Base-by-base conservation (phyloP, 53 echinoderm and acorn worm genomes). In the Holothuria leucospilota region DNA sequence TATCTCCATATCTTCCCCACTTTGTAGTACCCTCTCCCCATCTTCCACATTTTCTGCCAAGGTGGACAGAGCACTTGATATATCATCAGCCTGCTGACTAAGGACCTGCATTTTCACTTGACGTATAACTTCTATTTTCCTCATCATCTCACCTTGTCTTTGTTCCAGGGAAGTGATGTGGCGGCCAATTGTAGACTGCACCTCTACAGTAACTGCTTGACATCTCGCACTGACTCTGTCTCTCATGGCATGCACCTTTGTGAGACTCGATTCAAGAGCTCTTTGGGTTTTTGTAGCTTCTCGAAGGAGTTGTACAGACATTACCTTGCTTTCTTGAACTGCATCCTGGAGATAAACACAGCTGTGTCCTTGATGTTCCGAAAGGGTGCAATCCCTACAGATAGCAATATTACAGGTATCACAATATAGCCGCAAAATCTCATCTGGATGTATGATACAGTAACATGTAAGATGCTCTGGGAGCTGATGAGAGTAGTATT, bases 331-430 rank as follows among this genome's bases (percentile, higher is more conserved):
- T 61, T 99, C 95, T 62, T 99, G 95, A 28, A 99, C 93, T 59
- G 99, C 99, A 89, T 99, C 95, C 63, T 99, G 99, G 20, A 99
- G 95, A 70, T 99, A 99, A 20, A 95, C 95, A 61, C 93, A 95
- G 65, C 94, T 95, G 41, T 99, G 99, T 20, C 99, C 99, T 27
- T 93, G 93, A 68, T 99, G 99, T 51, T 99, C 99, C 74, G 92
- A 86, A 86, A 99, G 92, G 69, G 96, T 96, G 84, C 99, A 99
- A 58, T 99, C 95, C 16, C 99, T 92, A 80, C 99, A 99, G 59
- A 99, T 99, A 23, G 99, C 99, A 52, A 90, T 88, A 65, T 91
- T 93, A 83, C 99, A 99, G 16, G 99, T 92, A 77, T 99, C 99
- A 53, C 99, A 99, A 77, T 93, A 99, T 10, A 99, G 89, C 21